Conservation (phyloP, 92 coral and sea anemone genomes). For the Palythoa grandiflora region DNA sequence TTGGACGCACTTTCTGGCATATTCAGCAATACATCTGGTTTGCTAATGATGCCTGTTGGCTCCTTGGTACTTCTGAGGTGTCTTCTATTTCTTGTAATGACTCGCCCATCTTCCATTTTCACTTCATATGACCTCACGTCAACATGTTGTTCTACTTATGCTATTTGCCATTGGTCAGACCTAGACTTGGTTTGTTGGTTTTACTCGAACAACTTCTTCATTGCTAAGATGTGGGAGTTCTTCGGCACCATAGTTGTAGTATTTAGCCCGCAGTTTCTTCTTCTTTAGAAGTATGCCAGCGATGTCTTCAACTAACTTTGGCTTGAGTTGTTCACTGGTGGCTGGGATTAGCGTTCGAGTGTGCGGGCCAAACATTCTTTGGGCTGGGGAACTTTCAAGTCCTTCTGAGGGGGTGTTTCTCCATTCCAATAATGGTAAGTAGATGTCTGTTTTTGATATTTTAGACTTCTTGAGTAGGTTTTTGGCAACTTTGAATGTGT, state of each 20-base stretch:
- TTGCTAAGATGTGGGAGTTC: too few relatives aligned
- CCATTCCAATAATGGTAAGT: conserved; percentile 39
- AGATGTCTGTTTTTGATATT: conserved; percentile 41
- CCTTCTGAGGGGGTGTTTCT: conserved; percentile 35
- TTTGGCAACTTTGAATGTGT: not conserved
- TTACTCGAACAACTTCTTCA: too few relatives aligned
- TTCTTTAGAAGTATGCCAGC: too few relatives aligned
- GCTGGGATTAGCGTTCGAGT: conserved; percentile 3
- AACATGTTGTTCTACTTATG: too few relatives aligned
- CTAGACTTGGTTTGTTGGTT: too few relatives aligned
- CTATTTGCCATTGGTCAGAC: too few relatives aligned
- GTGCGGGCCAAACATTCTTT: conserved; percentile 24
- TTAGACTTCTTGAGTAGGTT: too few relatives aligned
- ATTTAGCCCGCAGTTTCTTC: too few relatives aligned
- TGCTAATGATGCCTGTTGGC: not conserved
- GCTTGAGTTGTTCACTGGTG: not conserved
- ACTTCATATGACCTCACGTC: not conserved
- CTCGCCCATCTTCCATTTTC: too few relatives aligned
- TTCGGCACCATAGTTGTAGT: too few relatives aligned
- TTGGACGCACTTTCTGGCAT: conserved; percentile 1
- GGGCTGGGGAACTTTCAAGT: conserved; percentile 37
- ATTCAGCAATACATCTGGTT: conserved; percentile 14
- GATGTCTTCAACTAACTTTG: not conserved
- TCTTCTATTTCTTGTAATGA: not conserved
- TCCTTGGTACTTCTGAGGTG: conserved; percentile 16